Evolutionary conservation across 2,113 vertebrate genomes (phyloP).

Genomic region (Eptesicus fuscus): DNA sequence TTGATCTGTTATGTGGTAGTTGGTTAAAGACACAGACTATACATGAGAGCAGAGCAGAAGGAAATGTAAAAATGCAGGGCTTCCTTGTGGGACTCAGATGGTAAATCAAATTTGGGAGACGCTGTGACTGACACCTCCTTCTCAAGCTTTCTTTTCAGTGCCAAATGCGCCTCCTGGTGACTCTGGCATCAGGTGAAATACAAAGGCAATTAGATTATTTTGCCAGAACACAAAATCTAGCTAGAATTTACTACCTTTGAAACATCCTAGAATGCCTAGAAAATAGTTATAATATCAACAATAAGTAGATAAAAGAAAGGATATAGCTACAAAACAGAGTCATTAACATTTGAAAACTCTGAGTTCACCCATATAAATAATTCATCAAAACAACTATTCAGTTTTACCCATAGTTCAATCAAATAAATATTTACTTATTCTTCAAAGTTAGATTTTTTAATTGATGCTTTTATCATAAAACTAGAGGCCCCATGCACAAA

Average conservation of each 20-base stretch:
- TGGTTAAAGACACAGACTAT: not conserved
- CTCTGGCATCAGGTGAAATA: not conserved
- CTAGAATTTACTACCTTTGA: not conserved
- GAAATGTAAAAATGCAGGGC: not conserved
- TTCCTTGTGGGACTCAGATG: not conserved
- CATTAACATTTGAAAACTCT: not conserved
- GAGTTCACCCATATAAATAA: not conserved
- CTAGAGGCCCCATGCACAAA: too few species aligned
- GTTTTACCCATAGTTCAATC: not conserved
- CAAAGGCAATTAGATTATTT: not conserved
- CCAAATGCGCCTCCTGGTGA: not conserved
- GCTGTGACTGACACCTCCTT: not conserved
- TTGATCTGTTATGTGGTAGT: not conserved
- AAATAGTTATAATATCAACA: not conserved
- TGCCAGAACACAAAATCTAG: not conserved
- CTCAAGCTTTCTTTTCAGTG: not conserved
- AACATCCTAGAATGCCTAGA: not conserved
- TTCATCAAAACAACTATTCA: not conserved
- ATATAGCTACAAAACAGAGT: not conserved
- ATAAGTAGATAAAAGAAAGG: not conserved
- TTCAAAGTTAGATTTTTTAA: not conserved
- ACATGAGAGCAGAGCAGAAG: not conserved
- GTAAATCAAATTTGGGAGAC: not conserved
- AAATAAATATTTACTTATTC: not conserved
- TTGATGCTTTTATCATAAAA: constrained; percentile 1